Conservation (phyloP, 2,888 invertebrate genomes). For the Eremobia ochroleuca region DNA sequence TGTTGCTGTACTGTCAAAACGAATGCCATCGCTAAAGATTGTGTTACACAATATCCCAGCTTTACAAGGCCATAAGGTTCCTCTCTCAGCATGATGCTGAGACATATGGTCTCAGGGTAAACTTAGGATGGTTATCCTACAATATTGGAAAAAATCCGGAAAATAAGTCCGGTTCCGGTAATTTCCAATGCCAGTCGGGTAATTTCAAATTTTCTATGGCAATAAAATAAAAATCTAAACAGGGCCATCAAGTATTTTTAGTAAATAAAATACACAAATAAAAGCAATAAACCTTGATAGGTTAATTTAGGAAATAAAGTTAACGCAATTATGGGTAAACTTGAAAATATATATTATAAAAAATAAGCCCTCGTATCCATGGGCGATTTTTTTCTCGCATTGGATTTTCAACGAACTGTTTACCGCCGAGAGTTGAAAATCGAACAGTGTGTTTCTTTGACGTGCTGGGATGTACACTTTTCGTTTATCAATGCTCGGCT, state of each 20-base stretch:
- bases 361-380: neutral
- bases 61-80: neutral
- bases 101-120: neutral
- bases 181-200: conserved; percentile 17
- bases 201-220: conserved; percentile 47
- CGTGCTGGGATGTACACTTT: neutral
- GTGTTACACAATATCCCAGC: too few species aligned
- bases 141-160: neutral
- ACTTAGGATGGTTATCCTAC: neutral
- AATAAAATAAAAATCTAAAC: conserved; percentile 29
- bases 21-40: too few species aligned
- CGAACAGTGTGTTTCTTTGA: neutral
- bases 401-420: neutral
- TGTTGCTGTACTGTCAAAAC: too few species aligned
- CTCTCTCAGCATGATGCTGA: neutral
- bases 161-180: conserved; percentile 22
- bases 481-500: neutral
- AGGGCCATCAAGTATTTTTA: neutral
- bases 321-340: neutral
- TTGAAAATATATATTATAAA: neutral
- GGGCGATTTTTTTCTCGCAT: neutral
- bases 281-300: conserved; percentile 36
- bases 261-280: conserved; percentile 18
- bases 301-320: conserved; percentile 34
- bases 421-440: neutral